Conservation (phyloP, 2,888 invertebrate genomes). For the Drosophila austrosaltans region DNA sequence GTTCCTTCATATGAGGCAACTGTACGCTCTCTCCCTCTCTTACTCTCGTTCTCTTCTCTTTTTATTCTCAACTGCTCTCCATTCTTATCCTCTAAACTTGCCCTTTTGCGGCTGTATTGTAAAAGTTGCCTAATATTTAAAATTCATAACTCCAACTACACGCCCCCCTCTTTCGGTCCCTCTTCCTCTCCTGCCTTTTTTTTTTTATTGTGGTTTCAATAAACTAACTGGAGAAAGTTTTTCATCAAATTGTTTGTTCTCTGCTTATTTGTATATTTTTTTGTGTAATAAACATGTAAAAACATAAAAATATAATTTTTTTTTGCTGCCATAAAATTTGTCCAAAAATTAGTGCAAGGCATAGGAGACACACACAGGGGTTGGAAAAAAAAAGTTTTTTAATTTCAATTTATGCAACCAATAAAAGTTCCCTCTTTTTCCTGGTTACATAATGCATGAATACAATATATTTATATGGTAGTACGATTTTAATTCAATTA, state of each 20-base stretch:
- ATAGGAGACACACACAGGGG: slow-evolving; percentile 8
- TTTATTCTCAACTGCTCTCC: too few relatives aligned
- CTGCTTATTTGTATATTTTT: background rate
- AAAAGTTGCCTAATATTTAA: slow-evolving; percentile 32
- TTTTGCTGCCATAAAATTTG: slow-evolving; percentile 14
- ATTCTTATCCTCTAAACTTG: slow-evolving; percentile 13
- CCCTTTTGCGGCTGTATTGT: slow-evolving; percentile 19
- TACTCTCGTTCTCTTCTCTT: too few relatives aligned
- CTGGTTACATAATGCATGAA: too few relatives aligned
- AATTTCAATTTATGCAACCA: slow-evolving; percentile 71
- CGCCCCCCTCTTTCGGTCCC: background rate
- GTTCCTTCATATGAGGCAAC: slow-evolving; percentile 6
- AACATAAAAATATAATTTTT: slow-evolving; percentile 24
- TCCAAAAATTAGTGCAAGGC: slow-evolving; percentile 7
- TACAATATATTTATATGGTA: too few relatives aligned
- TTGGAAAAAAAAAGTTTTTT: slow-evolving; percentile 64
- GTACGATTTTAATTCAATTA: too few relatives aligned
- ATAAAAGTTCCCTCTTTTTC: too few relatives aligned
- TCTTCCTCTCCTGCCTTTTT: background rate
- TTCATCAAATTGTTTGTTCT: slow-evolving; percentile 38
- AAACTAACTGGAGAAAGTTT: slow-evolving; percentile 33
- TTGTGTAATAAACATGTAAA: slow-evolving; percentile 17
- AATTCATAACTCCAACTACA: slow-evolving; percentile 18
- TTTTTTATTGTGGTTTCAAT: slow-evolving; percentile 8
- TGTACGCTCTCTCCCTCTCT: background rate